Conservation (phyloP, 2,113 vertebrate species). For the Chaetodon auriga region DNA sequence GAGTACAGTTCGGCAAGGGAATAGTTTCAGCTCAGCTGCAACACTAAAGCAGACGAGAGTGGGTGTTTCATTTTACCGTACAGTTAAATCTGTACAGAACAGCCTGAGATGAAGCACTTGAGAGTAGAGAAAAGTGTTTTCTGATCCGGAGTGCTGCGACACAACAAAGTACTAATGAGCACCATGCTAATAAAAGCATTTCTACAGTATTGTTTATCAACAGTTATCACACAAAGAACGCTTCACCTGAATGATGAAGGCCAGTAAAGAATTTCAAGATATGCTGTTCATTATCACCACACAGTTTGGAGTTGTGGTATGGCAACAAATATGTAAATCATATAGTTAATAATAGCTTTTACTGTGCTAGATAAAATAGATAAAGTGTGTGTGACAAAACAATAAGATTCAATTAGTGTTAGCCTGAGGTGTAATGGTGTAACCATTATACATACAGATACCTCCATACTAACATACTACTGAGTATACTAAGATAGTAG, state of each 20-base stretch:
- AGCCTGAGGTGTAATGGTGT: neutral
- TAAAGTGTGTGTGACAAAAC: neutral
- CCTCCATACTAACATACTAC: no score
- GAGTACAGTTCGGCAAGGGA: conserved; percentile 37
- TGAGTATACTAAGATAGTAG: no score
- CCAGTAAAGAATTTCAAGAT: neutral
- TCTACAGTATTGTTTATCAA: neutral
- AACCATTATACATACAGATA: no score
- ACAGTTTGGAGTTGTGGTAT: no score
- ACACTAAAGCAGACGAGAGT: neutral
- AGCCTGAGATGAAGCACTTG: conserved; percentile 40
- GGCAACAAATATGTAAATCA: neutral
- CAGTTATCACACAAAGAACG: neutral
- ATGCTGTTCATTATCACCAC: neutral
- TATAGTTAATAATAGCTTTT: neutral
- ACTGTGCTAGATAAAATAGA: neutral
- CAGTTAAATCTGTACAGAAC: conserved; percentile 37
- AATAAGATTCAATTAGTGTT: neutral
- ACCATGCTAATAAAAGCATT: neutral
- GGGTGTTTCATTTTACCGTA: conserved; percentile 47
- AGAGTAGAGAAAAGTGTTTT: conserved; percentile 5
- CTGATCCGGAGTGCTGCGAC: conserved; percentile 3
- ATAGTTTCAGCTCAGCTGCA: conserved; percentile 45
- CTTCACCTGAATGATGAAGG: neutral
- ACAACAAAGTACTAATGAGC: conserved; percentile 2